phyloP scores from a whole-genome alignment of 2,888 invertebrate genomes.

The Scaptomyza tumidula region DNA sequence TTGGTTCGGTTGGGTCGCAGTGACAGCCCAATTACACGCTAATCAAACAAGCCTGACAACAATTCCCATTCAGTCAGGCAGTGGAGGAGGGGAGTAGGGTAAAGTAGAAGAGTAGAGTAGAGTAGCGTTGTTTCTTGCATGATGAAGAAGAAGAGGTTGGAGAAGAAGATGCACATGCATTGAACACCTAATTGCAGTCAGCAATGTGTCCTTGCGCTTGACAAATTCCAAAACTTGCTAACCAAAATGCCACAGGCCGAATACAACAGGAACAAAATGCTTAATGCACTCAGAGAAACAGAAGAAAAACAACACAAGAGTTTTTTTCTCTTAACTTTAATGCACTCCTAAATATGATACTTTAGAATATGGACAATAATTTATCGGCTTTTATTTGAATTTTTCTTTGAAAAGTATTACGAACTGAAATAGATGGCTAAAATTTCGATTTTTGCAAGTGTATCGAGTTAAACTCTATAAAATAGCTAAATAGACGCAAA shows the following conservation, averaged over 20 bases:
- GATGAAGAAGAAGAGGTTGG: constrained; percentile 13
- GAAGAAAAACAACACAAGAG: too few relatives aligned
- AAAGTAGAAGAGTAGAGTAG: too few relatives aligned
- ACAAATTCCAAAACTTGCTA: constrained; percentile 62
- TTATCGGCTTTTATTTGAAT: too few relatives aligned
- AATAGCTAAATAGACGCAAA: constrained; percentile 56
- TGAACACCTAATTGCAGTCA: constrained; percentile 66
- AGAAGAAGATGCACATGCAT: constrained; percentile 14
- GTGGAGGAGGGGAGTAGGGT: constrained; percentile 6
- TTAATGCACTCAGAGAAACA: constrained; percentile 23
- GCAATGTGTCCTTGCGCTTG: constrained; percentile 78
- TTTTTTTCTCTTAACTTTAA: too few relatives aligned
- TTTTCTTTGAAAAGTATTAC: too few relatives aligned
- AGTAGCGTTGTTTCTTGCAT: constrained; percentile 13
- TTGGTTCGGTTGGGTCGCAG: constrained; percentile 20
- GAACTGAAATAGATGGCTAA: too few relatives aligned
- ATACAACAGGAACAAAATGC: constrained; percentile 30
- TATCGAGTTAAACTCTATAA: constrained; percentile 34
- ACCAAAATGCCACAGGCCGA: constrained; percentile 39
- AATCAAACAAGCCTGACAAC: constrained; percentile 80
- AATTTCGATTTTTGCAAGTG: constrained; percentile 6
- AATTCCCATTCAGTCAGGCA: constrained; percentile 54
- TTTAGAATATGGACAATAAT: too few relatives aligned
- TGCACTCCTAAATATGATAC: too few relatives aligned
- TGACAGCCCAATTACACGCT: constrained; percentile 69